Percentiles rank a stretch among this genome's conserved stretches.
Evolutionary conservation across 2,797 vertebrate genomes (phyloP).

Genomic region (Rhabdomys pumilio): DNA sequence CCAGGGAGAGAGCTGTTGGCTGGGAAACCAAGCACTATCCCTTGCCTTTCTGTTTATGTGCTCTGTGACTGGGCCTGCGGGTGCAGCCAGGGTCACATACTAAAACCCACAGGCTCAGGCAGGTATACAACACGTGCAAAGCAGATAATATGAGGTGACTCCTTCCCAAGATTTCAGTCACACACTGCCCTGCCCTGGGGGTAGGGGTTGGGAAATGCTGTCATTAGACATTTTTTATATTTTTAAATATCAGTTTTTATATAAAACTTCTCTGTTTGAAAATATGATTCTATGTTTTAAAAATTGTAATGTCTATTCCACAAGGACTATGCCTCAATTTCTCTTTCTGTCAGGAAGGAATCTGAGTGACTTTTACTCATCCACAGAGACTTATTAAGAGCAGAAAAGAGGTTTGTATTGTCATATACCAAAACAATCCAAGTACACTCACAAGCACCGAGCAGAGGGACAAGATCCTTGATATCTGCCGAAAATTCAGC

Average conservation of each 20-base stretch:
- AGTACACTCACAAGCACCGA: conserved; percentile 13
- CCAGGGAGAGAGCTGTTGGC: conserved; percentile 20
- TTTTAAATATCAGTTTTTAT: conserved; percentile 41
- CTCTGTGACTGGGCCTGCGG: not conserved
- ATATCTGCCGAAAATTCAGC: not conserved
- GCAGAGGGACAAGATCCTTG: not conserved
- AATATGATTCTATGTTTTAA: conserved; percentile 31
- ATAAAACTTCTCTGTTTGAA: conserved; percentile 42
- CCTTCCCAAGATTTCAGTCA: not conserved
- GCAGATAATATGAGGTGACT: not conserved
- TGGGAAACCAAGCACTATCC: conserved; percentile 39
- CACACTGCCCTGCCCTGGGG: not conserved
- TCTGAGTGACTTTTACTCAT: not conserved
- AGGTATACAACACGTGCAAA: not conserved
- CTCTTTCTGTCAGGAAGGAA: conserved; percentile 53
- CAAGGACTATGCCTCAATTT: not conserved
- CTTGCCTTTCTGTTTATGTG: not conserved
- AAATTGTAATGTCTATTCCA: not conserved
- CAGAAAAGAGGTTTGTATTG: conserved; percentile 29
- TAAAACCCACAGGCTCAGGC: not conserved
- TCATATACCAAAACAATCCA: conserved; percentile 57
- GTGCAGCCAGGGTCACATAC: not conserved
- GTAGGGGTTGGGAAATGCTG: no score
- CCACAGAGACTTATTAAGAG: not conserved
- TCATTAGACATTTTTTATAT: not conserved